Evolutionary conservation across 1,140 invertebrate genomes (phyloP), one percentile per base, ranked within the genome.

Genomic region (Drosophila pseudoobscura): DNA sequence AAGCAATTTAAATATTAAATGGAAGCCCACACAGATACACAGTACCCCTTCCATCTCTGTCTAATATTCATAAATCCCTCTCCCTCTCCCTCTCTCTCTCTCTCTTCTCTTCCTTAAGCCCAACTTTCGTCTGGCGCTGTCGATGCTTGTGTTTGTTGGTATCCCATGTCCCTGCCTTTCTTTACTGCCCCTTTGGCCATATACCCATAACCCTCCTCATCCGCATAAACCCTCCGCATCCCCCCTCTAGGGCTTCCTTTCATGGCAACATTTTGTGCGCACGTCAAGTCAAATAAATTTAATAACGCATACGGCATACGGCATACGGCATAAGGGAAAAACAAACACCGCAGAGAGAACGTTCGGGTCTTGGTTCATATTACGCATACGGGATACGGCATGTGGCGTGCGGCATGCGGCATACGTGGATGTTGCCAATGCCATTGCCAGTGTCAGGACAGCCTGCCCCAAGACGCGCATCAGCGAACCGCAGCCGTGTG

Each of bases 1-100:
- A 88, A 88, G 83, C 83, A 88, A 88, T 88, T 88, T 88, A 88
- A 88, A 88, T 88, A 88, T 88, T 79, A 88, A 88, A 88, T 88
- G 84, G 44, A 57, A 46, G 45, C 45, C 45, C 50, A 64, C 44
- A 43, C 45, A 58, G 17, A 55, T 22, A 44, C 44, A 55, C 39
- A 39, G 24, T 5, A 26, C 24, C 3, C 3, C 35, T 13, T 11
- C 11, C 11, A 13, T 11, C 31, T 3, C 31, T 13, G 35, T 13
- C 35, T 39, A 39, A 39, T 11, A 13, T 39, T 39, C 11, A 13
- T 13, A 20, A 20, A 5, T 4, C 35, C 11, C 35, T 39, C 35
- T 39, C 8, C 9, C 3, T 35, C 9, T 39, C 3, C 11, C 22
- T 9, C 35, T 11, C 35, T 39, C 35, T 39, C 8, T 35, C 1